These are phyloP conservation scores for Drosophila suboccidentalis DNA, from an alignment of 2,888 invertebrate species.

Conservation along the genomic window DNA sequence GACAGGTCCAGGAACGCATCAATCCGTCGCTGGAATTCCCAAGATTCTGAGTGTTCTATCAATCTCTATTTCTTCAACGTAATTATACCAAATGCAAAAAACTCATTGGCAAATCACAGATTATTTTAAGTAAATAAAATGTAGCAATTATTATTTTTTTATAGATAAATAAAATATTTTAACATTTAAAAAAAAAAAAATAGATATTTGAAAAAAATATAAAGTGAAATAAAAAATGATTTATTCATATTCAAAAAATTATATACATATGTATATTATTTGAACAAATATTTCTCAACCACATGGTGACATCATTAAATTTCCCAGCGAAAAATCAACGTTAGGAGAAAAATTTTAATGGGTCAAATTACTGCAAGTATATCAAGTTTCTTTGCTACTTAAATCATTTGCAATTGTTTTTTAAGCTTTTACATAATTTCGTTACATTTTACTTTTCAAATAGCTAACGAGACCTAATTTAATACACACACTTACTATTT, in stretches of 20 bases:
- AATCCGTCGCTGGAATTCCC: no score
- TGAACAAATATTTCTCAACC: background rate
- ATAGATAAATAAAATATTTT: no score
- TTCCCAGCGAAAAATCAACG: background rate
- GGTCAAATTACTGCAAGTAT: constrained; percentile 28
- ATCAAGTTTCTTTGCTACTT: constrained; percentile 20
- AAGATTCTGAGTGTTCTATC: no score
- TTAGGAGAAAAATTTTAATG: constrained; percentile 1
- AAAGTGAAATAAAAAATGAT: no score
- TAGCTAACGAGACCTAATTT: constrained; percentile 43
- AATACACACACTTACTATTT: constrained; percentile 20
- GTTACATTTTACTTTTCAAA: constrained; percentile 19
- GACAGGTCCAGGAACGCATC: background rate
- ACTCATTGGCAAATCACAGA: no score
- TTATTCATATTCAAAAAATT: no score
- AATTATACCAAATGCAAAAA: no score
- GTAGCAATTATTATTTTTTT: no score
- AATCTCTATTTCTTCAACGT: no score
- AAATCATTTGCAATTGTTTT: constrained; percentile 29
- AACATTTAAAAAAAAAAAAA: no score
- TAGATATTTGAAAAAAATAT: no score
- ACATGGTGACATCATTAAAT: background rate
- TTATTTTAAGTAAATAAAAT: no score
- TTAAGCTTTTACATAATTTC: constrained; percentile 31
- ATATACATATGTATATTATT: background rate